Conservation (phyloP, 2,797 vertebrate genomes). For the Echiichthys vipera region DNA sequence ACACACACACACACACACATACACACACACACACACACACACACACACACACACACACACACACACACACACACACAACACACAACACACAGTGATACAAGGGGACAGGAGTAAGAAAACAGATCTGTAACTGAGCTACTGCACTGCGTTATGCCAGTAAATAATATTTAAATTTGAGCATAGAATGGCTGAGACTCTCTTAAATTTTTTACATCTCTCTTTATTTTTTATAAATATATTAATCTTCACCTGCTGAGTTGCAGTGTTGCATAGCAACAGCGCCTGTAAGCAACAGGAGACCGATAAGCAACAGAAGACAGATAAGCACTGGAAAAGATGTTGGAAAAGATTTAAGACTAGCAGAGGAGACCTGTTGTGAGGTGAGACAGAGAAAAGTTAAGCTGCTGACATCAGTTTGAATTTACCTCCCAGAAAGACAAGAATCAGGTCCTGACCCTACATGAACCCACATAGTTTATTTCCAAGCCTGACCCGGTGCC, state of each 20-base stretch:
- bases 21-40: too few relatives aligned
- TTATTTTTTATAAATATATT: slow-evolving; percentile 14
- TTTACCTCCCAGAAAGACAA: slow-evolving; percentile 12
- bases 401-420: slow-evolving; percentile 12
- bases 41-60: too few relatives aligned
- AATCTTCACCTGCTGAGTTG: slow-evolving; percentile 37
- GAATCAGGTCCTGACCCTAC: too few relatives aligned
- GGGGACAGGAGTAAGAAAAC: slow-evolving; percentile 30
- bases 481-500: too few relatives aligned
- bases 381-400: slow-evolving; percentile 6
- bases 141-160: neutral
- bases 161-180: neutral
- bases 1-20: too few relatives aligned
- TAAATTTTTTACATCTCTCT: neutral
- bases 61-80: too few relatives aligned
- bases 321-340: slow-evolving; percentile 28
- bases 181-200: neutral
- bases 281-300: slow-evolving; percentile 13
- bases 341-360: slow-evolving; percentile 1
- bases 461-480: too few relatives aligned
- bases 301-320: slow-evolving; percentile 16
- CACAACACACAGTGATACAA: slow-evolving; percentile 22
- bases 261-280: slow-evolving; percentile 38
- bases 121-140: slow-evolving; percentile 16
- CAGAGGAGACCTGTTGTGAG: neutral